Conservation (phyloP, 2,888 invertebrate genomes). For the Cecidostiba fungosa region DNA sequence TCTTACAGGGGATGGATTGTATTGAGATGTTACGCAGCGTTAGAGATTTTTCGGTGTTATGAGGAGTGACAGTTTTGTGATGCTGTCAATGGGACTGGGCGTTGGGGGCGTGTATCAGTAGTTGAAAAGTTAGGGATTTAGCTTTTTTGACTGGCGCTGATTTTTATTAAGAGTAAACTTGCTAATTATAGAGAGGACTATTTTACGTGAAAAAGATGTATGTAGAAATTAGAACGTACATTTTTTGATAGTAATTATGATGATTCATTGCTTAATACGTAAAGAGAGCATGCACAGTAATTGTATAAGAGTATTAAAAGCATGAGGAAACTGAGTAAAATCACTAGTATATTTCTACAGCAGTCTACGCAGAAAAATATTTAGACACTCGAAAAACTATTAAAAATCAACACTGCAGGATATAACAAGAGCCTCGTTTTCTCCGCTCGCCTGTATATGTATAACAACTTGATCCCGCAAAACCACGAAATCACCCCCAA, state of each 20-base stretch:
- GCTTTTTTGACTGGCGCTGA: background rate
- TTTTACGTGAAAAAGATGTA: background rate
- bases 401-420: too few species aligned
- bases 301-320: too few species aligned
- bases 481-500: slow-evolving; percentile 12
- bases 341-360: background rate
- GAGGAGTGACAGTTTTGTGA: slow-evolving; percentile 18
- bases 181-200: background rate
- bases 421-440: too few species aligned
- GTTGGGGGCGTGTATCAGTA: background rate
- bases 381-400: background rate
- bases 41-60: background rate
- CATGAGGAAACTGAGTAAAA: too few species aligned
- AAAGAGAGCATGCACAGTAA: too few species aligned
- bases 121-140: slow-evolving; percentile 5
- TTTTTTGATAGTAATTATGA: too few species aligned
- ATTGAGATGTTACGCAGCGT: background rate
- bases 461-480: background rate
- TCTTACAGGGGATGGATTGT: background rate
- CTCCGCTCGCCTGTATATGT: too few species aligned
- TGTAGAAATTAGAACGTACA: too few species aligned
- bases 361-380: background rate
- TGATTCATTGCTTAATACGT: too few species aligned
- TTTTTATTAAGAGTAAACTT: background rate
- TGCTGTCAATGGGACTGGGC: background rate